Base-by-base conservation (phyloP, 2,888 invertebrate genomes). In the Eristalis intricaria region DNA sequence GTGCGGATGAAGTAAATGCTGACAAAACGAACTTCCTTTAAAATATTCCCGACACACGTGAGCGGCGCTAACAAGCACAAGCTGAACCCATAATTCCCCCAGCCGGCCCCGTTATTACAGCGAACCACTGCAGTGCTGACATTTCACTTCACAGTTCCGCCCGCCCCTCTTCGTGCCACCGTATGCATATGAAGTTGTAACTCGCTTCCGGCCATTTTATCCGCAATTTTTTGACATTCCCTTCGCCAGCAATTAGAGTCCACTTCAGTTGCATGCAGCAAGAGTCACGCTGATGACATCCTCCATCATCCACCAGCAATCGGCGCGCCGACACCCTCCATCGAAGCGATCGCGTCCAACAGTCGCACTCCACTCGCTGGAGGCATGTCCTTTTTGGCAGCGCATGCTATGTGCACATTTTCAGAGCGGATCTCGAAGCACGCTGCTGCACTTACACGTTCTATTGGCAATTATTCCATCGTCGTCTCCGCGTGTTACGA, bases 231-330 rank as follows among this genome's bases (percentile, higher is more conserved):
- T 73, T 63, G 63, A 73, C 74, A 79, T 82, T 83, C 75, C 64
- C 68, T 79, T 61, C 73, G 71, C 61, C 61, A 56, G 68, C 87
- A 87, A 87, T 87, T 87, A 87, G 79, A 68, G 75, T 76, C 80
- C 75, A 84, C 83, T 87, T 79, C 63, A 83, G 64, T n/a, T 32
- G 79, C 83, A 84, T 83, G 84, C 87, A 13, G 38, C 38, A 38
- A 13, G n/a, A n/a, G 38, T 38, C 38, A 38, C 38, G 38, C 38
- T 38, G 11, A 38, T 38, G 38, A 38, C 38, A 38, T 4, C 38
- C 38, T 38, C 13, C 38, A 38, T 38, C 38, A 38, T 13, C 38
- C 38, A 84, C 75, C 23, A 86, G 70, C 74, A 74, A 78, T 82
- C 74, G 75, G 10, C 50, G 29, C 74, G 75, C n/a, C 50, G 29